Conservation (phyloP, 2,888 invertebrate species). For the Euplagia quadripunctaria region DNA sequence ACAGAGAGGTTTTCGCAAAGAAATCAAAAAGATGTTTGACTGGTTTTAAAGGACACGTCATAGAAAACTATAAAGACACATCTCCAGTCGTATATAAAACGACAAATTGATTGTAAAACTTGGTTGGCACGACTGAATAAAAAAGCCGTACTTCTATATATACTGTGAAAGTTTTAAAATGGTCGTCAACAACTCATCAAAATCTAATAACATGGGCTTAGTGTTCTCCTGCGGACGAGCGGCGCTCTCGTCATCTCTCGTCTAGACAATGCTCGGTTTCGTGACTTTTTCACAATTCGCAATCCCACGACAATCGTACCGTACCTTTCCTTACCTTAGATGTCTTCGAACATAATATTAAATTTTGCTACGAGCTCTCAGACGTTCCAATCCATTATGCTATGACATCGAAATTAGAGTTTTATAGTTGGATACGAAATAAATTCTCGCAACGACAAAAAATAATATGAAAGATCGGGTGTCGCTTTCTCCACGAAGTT, state of each 20-base stretch:
- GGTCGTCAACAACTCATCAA: conserved; percentile 76
- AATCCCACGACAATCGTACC: conserved; percentile 78
- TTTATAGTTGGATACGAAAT: conserved; percentile 67
- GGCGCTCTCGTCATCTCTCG: conserved; percentile 62
- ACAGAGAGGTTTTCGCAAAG: conserved; percentile 16
- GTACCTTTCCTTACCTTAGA: conserved; percentile 63
- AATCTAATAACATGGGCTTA: conserved; percentile 78
- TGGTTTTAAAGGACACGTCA: conserved; percentile 14
- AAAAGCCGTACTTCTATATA: conserved; percentile 39
- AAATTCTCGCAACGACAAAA: conserved; percentile 55
- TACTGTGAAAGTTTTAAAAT: conserved; percentile 57
- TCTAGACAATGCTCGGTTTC: conserved; percentile 81
- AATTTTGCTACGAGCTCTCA: conserved; percentile 74
- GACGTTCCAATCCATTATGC: conserved; percentile 77
- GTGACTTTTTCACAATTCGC: conserved; percentile 82
- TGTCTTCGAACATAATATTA: conserved; percentile 78
- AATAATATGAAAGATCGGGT: conserved; percentile 48
- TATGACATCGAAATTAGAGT: conserved; percentile 76
- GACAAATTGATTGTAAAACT: conserved; percentile 53
- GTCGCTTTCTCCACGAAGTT: conserved; percentile 25
- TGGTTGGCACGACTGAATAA: conserved; percentile 39
- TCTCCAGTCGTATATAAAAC: conserved; percentile 28
- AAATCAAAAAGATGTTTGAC: conserved; percentile 29
- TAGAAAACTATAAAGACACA: conserved; percentile 20
- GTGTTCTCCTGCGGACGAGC: conserved; percentile 45